Percentiles rank a stretch among this genome's conserved stretches.
phyloP scores from a whole-genome alignment of 2,797 vertebrate species.

The Euthynnus affinis region DNA sequence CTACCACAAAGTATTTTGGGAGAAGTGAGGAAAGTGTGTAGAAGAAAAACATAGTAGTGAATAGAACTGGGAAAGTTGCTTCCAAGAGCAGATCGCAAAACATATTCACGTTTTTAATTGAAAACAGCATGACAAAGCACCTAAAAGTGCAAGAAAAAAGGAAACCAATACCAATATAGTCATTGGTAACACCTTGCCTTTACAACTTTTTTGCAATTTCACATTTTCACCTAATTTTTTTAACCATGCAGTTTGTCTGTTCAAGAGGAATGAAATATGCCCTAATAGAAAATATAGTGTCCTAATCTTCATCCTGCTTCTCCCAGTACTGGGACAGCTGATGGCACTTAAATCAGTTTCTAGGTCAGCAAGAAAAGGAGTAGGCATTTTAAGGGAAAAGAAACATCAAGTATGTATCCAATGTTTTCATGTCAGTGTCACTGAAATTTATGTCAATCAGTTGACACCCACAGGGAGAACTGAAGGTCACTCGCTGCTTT shows the following conservation, averaged over 20 bases:
- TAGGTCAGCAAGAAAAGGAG: no score
- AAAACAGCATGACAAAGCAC: background rate
- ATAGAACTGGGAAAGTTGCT: background rate
- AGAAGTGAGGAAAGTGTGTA: no score
- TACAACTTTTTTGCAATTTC: no score
- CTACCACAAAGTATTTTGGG: no score
- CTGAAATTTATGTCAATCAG: conserved; percentile 42
- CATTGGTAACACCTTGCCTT: no score
- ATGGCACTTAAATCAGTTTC: background rate
- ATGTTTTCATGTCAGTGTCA: conserved; percentile 45
- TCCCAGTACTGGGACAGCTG: background rate
- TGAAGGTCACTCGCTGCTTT: conserved; percentile 31
- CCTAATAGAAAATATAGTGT: no score
- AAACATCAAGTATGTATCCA: background rate
- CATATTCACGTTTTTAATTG: no score
- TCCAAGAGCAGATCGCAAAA: background rate
- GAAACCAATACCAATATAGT: background rate
- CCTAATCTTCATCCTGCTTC: background rate
- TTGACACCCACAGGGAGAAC: conserved; percentile 33
- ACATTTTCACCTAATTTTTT: no score
- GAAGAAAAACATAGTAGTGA: background rate
- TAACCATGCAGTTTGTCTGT: background rate
- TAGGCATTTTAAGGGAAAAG: background rate
- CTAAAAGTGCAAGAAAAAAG: background rate
- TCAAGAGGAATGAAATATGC: no score